phyloP scores from a whole-genome alignment of 2,888 invertebrate genomes.

The Napeogenes sylphis region DNA sequence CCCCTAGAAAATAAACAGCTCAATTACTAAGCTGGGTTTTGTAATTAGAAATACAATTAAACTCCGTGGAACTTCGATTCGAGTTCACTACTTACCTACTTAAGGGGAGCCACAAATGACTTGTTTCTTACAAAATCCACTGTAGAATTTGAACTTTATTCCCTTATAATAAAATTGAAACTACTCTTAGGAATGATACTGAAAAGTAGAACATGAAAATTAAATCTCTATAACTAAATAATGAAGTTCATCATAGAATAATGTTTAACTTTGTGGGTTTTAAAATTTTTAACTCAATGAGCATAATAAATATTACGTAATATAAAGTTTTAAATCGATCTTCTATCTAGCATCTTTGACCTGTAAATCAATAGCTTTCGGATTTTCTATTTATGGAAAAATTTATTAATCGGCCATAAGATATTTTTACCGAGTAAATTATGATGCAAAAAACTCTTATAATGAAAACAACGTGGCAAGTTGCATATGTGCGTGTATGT shows the following conservation, averaged over 20 bases:
- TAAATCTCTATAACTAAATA: not conserved
- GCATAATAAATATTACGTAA: not conserved
- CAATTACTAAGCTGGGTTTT: conserved; percentile 27
- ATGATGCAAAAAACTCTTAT: not conserved
- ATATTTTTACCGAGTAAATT: no score
- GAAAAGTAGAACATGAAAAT: no score
- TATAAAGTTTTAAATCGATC: no score
- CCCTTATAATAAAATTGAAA: not conserved
- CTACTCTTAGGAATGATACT: not conserved
- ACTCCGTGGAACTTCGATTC: conserved; percentile 29
- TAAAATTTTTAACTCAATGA: not conserved
- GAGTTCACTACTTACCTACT: conserved; percentile 29
- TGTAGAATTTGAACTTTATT: conserved; percentile 8
- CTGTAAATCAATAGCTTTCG: no score
- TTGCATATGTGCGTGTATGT: not conserved
- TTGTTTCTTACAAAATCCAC: conserved; percentile 15
- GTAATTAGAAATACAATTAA: conserved; percentile 33
- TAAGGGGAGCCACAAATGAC: conserved; percentile 28
- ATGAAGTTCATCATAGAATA: conserved; percentile 8
- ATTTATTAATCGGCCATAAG: no score
- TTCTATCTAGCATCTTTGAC: no score
- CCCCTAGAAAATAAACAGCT: conserved; percentile 22
- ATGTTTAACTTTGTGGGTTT: not conserved
- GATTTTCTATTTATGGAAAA: no score
- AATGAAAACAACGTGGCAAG: not conserved